These are phyloP conservation scores for Alectoris magna DNA, from an alignment of 2,797 vertebrate genomes.

Conservation along the genomic window DNA sequence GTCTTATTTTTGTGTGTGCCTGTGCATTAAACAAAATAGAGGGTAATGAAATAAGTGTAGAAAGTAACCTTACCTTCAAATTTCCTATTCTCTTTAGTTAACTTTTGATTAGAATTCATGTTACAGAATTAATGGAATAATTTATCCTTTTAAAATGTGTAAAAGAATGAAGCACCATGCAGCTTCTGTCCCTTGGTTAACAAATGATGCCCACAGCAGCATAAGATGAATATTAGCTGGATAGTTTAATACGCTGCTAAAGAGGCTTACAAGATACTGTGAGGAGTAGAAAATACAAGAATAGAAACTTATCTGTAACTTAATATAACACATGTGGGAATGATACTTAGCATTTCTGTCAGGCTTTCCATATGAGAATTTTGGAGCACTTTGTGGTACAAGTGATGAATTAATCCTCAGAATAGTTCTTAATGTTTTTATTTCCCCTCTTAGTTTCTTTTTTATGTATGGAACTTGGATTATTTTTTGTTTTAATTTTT, in stretches of 20 bases:
- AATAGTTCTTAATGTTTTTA: conserved; percentile 8
- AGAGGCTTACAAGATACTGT: conserved; percentile 31
- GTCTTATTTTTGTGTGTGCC: not conserved
- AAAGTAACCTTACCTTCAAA: conserved; percentile 6
- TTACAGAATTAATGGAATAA: conserved; percentile 43
- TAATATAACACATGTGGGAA: conserved; percentile 21
- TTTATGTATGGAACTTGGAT: not conserved
- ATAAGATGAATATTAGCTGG: conserved; percentile 52
- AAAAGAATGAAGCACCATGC: conserved; percentile 8
- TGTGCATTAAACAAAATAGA: conserved; percentile 12
- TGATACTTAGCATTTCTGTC: conserved; percentile 55
- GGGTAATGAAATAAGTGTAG: not conserved
- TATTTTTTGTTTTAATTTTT: not conserved
- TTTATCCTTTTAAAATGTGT: conserved; percentile 43
- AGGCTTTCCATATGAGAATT: conserved; percentile 22
- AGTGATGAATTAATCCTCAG: conserved; percentile 34
- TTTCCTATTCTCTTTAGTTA: conserved; percentile 18
- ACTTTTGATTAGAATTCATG: conserved; percentile 49
- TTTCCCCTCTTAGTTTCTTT: not conserved
- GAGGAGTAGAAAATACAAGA: conserved; percentile 18
- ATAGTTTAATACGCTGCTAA: conserved; percentile 28
- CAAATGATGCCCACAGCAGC: conserved; percentile 10
- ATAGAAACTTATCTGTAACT: conserved; percentile 58
- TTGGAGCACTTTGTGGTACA: conserved; percentile 43
- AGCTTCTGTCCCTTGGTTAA: conserved; percentile 21